Evolutionary conservation across 2,888 invertebrate genomes (phyloP).

Genomic region (Noctua janthina): DNA sequence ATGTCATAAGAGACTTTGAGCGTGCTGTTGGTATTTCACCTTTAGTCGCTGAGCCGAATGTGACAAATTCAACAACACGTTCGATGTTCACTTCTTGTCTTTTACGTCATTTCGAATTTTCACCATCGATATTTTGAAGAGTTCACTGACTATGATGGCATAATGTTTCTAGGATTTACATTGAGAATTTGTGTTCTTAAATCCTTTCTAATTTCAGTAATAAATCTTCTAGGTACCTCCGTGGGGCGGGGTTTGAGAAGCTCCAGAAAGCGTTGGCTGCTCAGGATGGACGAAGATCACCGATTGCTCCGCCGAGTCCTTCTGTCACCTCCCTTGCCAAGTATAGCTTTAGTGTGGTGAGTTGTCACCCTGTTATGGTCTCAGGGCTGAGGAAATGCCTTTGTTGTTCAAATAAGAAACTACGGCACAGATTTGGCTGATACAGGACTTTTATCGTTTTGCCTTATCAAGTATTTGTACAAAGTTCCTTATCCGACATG

Average conservation of each 20-base stretch:
- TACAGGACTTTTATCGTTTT: no score
- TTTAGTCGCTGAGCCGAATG: neutral
- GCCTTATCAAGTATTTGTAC: no score
- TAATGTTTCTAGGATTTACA: constrained; percentile 4
- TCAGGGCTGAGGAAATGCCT: no score
- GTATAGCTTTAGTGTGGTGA: constrained; percentile 93
- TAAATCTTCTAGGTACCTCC: constrained; percentile 90
- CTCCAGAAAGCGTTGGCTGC: constrained; percentile 94
- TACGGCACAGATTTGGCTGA: no score
- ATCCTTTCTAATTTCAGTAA: constrained; percentile 61
- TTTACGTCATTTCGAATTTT: neutral
- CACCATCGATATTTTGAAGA: neutral
- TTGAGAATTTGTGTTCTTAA: constrained; percentile 16
- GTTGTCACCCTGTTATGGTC: neutral
- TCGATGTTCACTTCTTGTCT: neutral
- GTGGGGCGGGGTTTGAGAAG: constrained; percentile 96
- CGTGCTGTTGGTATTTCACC: neutral
- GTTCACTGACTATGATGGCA: neutral
- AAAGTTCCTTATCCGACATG: no score
- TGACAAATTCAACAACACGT: neutral
- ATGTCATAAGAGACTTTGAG: neutral
- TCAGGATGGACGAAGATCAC: constrained; percentile 92
- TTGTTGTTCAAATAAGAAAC: no score
- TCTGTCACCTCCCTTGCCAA: constrained; percentile 94
- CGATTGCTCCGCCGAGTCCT: constrained; percentile 91